These are phyloP conservation scores for Sarotherodon lohbergeri DNA, from an alignment of 2,113 vertebrate species.

Conservation along the genomic window DNA sequence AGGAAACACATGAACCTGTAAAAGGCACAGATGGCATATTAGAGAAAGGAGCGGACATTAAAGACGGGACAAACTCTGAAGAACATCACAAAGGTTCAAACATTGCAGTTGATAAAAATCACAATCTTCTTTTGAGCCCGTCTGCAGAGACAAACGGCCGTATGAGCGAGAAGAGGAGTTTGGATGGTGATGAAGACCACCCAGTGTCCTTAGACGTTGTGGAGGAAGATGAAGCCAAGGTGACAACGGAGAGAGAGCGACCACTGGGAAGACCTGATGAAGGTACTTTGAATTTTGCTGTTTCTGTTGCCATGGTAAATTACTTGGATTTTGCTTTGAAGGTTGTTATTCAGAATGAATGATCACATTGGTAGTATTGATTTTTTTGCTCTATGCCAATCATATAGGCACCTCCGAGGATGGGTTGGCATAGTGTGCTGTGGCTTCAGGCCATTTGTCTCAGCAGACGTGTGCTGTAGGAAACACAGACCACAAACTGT, in stretches of 20 bases:
- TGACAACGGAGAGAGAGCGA: not conserved
- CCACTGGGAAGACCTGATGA: not conserved
- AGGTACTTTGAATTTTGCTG: constrained; percentile 10
- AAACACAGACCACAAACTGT: not conserved
- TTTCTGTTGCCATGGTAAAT: not conserved
- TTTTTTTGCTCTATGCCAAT: not conserved
- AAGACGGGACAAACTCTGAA: not conserved
- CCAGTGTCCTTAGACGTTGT: not conserved
- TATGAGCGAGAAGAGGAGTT: not conserved
- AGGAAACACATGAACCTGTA: not conserved
- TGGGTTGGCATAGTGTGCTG: not conserved
- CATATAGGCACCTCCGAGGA: not conserved
- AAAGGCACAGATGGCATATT: not conserved
- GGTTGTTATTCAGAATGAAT: not conserved
- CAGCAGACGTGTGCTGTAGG: too few species aligned
- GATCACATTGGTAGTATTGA: not conserved
- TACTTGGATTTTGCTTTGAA: not conserved
- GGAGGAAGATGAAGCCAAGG: not conserved
- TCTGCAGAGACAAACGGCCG: not conserved
- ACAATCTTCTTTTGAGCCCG: not conserved
- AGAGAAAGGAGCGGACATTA: not conserved
- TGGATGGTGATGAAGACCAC: too few species aligned
- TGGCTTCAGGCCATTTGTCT: not conserved
- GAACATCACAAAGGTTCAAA: not conserved
- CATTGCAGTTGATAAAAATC: not conserved